phyloP scores from a whole-genome alignment of 2,797 vertebrate genomes.

The Sparus aurata region DNA sequence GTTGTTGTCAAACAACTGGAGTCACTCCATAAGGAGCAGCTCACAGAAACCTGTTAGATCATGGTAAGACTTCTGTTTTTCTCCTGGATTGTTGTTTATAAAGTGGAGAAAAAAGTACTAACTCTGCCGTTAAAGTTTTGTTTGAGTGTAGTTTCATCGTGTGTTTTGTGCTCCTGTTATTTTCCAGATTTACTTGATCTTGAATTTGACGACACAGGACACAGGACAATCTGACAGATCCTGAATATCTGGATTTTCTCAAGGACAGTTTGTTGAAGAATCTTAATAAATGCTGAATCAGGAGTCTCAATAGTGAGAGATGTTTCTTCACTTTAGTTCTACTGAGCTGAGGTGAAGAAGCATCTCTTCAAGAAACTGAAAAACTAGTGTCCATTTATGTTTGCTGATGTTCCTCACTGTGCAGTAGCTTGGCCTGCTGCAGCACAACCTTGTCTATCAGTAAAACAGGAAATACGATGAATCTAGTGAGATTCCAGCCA shows the following conservation, averaged over 20 bases:
- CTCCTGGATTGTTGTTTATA: not conserved
- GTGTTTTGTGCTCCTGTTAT: conserved; percentile 12
- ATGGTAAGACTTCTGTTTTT: conserved; percentile 83
- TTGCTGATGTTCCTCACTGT: not conserved
- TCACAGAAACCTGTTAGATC: conserved; percentile 90
- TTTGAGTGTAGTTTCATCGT: not conserved
- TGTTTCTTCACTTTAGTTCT: too few relatives aligned
- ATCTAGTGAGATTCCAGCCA: conserved; percentile 11
- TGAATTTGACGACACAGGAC: conserved; percentile 40
- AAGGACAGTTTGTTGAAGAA: conserved; percentile 90
- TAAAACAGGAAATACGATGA: not conserved
- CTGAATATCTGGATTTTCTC: conserved; percentile 90
- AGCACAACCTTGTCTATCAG: too few relatives aligned
- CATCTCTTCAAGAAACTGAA: too few relatives aligned
- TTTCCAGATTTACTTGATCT: conserved; percentile 92
- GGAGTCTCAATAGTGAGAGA: conserved; percentile 90
- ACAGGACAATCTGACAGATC: conserved; percentile 81
- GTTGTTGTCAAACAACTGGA: conserved; percentile 92
- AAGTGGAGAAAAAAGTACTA: not conserved
- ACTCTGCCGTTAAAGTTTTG: not conserved
- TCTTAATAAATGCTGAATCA: conserved; percentile 90
- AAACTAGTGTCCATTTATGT: too few relatives aligned
- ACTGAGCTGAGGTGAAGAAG: too few relatives aligned
- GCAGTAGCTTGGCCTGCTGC: too few relatives aligned
- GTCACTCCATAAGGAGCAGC: conserved; percentile 92